Percentiles rank a stretch among this genome's conserved stretches.
phyloP scores from a whole-genome alignment of 2,113 vertebrate species.

The Sminthopsis crassicaudata region DNA sequence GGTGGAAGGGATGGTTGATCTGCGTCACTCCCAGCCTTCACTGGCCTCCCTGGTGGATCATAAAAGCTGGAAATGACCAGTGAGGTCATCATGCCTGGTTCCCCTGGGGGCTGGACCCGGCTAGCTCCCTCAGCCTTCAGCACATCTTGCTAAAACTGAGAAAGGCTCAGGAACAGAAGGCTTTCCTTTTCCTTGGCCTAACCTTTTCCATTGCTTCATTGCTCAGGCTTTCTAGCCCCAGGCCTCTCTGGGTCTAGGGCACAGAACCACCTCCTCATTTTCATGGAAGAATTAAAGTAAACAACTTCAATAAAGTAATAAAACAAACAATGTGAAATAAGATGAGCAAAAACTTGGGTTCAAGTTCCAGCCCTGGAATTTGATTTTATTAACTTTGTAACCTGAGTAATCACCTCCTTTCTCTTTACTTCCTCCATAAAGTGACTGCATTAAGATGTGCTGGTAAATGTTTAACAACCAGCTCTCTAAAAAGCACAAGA shows the following conservation, averaged over 20 bases:
- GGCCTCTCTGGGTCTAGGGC: neutral
- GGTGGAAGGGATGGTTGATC: neutral
- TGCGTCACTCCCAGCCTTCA: conserved; percentile 34
- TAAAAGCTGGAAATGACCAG: conserved; percentile 69
- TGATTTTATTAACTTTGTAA: neutral
- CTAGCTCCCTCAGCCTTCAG: neutral
- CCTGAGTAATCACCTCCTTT: neutral
- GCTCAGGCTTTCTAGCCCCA: neutral
- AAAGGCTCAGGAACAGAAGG: neutral
- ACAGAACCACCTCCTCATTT: neutral
- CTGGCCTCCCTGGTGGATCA: conserved; percentile 58
- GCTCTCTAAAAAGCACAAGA: neutral
- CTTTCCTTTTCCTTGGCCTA: neutral
- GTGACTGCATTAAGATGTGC: neutral
- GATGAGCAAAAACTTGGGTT: neutral
- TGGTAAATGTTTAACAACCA: neutral
- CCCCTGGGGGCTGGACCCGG: neutral
- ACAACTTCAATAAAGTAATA: neutral
- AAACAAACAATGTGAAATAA: neutral
- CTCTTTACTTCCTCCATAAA: neutral
- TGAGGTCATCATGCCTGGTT: conserved; percentile 59
- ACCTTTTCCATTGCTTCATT: conserved; percentile 16
- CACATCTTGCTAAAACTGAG: conserved; percentile 9
- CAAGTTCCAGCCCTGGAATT: neutral
- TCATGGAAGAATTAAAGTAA: neutral